A percentile compares a stretch with the other conserved stretches of the same genome.
Conservation (phyloP, 2,888 invertebrate species). For the Thyatira batis region DNA sequence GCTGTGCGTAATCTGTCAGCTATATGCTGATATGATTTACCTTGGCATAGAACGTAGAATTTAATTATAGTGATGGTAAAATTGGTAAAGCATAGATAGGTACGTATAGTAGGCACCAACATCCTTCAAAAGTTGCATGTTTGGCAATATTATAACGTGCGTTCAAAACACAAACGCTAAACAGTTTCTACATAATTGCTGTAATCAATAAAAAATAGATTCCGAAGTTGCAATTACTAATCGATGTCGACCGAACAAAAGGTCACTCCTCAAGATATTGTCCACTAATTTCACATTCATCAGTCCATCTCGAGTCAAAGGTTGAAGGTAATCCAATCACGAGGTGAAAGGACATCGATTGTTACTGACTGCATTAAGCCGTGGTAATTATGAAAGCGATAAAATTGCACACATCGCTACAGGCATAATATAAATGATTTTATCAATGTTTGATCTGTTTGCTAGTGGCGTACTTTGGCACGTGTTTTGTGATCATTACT, state of each 20-base stretch:
- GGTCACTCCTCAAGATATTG: conserved; percentile 22
- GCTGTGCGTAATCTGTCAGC: too few species aligned
- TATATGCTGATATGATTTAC: too few species aligned
- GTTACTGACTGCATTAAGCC: conserved; percentile 13
- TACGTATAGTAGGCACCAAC: too few species aligned
- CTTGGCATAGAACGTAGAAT: too few species aligned
- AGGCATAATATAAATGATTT: conserved; percentile 26
- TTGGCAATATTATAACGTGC: too few species aligned
- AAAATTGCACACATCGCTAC: conserved; percentile 21
- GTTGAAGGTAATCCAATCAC: conserved; percentile 40
- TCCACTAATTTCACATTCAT: conserved; percentile 39
- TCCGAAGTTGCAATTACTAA: conserved; percentile 12
- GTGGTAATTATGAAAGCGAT: conserved; percentile 15
- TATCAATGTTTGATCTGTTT: conserved; percentile 22
- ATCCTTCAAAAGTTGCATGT: too few species aligned
- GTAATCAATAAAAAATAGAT: neutral
- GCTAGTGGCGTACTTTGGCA: conserved; percentile 6
- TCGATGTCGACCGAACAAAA: conserved; percentile 13
- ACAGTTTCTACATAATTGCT: neutral
- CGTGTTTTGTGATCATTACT: neutral
- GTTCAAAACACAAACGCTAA: neutral
- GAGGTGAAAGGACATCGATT: conserved; percentile 48
- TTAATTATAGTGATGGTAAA: too few species aligned
- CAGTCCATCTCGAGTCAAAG: conserved; percentile 34
- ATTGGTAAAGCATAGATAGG: too few species aligned